These are phyloP conservation scores for Linyphia triangularis DNA, from an alignment of 2,888 invertebrate genomes.

Conservation along the genomic window DNA sequence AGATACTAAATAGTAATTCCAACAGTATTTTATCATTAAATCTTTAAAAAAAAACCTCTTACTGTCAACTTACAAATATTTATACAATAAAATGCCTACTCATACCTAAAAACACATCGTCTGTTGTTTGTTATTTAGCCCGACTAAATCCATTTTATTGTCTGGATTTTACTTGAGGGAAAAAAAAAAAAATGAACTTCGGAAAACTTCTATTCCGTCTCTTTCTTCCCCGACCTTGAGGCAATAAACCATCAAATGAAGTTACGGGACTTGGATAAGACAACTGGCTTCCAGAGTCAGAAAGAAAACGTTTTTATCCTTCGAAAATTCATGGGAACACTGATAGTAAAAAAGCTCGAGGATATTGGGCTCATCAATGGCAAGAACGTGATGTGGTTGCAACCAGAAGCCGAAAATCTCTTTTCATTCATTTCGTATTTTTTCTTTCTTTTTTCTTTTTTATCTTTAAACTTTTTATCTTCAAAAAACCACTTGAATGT, in stretches of 20 bases:
- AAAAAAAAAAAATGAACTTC: background rate
- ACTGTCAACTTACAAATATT: too few relatives aligned
- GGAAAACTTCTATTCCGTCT: too few relatives aligned
- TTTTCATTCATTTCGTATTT: background rate
- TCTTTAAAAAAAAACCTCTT: too few relatives aligned
- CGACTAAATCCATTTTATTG: background rate
- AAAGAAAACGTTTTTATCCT: conserved; percentile 23
- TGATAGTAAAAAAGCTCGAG: conserved; percentile 45
- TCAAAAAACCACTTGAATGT: too few relatives aligned
- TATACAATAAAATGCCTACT: too few relatives aligned
- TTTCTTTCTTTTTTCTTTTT: too few relatives aligned
- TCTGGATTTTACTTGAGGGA: background rate
- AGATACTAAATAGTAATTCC: too few relatives aligned
- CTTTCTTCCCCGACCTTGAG: conserved; percentile 35
- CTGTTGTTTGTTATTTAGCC: too few relatives aligned
- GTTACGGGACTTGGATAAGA: conserved; percentile 21
- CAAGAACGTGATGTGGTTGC: conserved; percentile 44
- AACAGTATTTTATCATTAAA: too few relatives aligned
- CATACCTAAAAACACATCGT: too few relatives aligned
- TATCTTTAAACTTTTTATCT: too few relatives aligned
- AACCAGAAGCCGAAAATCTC: background rate
- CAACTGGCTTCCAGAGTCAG: background rate
- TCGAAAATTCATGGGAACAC: conserved; percentile 58
- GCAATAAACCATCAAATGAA: conserved; percentile 36
- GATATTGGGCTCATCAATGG: conserved; percentile 58